These are phyloP conservation scores for Pristiophorus japonicus DNA, from an alignment of 2,113 vertebrate genomes.

Conservation along the genomic window DNA sequence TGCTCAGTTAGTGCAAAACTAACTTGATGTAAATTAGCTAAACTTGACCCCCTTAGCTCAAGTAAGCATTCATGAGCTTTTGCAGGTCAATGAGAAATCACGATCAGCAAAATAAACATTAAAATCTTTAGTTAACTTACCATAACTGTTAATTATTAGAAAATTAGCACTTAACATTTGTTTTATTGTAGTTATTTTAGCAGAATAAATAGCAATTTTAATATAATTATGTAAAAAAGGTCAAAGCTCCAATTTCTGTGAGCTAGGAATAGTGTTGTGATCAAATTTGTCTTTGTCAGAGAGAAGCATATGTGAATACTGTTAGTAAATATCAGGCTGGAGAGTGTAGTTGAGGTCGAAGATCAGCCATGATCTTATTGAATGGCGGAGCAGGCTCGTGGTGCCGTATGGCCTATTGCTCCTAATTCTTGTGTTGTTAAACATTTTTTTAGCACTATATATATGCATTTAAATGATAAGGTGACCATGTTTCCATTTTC, in stretches of 20 bases:
- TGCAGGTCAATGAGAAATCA: not conserved
- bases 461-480: not conserved
- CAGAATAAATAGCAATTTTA: not conserved
- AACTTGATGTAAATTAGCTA: not conserved
- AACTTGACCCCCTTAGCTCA: not conserved
- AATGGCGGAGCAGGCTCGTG: too few relatives aligned
- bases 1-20: not conserved
- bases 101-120: not conserved
- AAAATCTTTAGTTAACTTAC: too few relatives aligned
- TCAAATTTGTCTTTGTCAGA: not conserved
- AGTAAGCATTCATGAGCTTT: not conserved
- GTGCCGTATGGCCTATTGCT: too few relatives aligned
- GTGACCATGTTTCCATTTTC: conserved; percentile 26
- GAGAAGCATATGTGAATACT: not conserved
- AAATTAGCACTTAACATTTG: too few relatives aligned
- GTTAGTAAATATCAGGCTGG: not conserved
- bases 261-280: not conserved
- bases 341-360: too few relatives aligned
- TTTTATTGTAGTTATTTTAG: not conserved
- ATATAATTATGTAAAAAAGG: not conserved
- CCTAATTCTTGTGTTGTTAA: too few relatives aligned
- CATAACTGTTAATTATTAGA: too few relatives aligned
- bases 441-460: not conserved
- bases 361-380: too few relatives aligned
- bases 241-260: not conserved